Base-by-base conservation (phyloP, 2,888 invertebrate genomes). In the Drosophila borealis region DNA sequence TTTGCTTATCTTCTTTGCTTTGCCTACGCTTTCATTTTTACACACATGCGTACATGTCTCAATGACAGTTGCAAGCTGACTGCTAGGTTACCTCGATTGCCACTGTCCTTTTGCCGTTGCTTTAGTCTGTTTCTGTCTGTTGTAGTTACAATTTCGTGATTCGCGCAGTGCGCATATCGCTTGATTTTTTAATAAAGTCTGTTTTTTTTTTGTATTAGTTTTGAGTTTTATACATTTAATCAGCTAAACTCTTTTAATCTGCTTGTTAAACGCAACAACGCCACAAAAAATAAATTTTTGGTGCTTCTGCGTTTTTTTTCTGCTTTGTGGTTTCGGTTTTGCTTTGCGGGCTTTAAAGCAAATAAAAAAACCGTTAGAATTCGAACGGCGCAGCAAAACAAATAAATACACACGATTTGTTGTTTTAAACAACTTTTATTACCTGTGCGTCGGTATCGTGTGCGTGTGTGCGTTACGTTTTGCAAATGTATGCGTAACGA, bases 351-450 rank as follows among this genome's bases (percentile, higher is more conserved):
- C 88, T 75, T 86, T 86, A 80, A 82, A 73, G 74, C 80, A 80
- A 82, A 88, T 71, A 68, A 70, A 78, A 17, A 85, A 74, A 70
- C 65, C 82, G 74, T 82, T 88, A 80, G 74, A 82, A 71, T 70
- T 65, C 53, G 53, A 68, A 70, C 37, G 44, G 42, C 34, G 4
- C 61, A 61, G 72, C 56, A 78, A 84, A 72, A 69, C 70, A 84
- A 88, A 84, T 86, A 84, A 88, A 84, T 86, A 86, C 44, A 71
- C 51, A 37, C 9, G 49, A 36, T 60, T 72, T 82, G 85, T 85
- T 85, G 60, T 70, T 86, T 84, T 88, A 88, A 84, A 88, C 86
- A 86, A 56, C 50, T 82, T 83, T 84, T 84, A 84, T 84, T 88
- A 83, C 87, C 89, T 88, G 84, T 66, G 61, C 73, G 60, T 74